Percentiles rank a stretch among this genome's conserved stretches.
These are phyloP conservation scores for Stenurella melanura DNA, from an alignment of 2,888 invertebrate species.

Conservation along the genomic window DNA sequence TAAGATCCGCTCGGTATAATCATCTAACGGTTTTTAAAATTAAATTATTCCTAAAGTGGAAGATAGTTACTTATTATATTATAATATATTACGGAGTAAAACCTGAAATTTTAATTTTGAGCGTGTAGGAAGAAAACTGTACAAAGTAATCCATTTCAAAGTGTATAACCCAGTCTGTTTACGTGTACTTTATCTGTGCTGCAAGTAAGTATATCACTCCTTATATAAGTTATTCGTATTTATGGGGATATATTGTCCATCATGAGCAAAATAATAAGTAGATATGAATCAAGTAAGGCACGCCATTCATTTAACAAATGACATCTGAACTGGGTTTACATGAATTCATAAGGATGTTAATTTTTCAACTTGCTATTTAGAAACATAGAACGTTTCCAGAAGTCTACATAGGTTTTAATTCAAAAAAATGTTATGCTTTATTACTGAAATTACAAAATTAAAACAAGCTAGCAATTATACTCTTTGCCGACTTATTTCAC, in stretches of 20 bases:
- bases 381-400: too few relatives aligned
- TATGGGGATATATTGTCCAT: background rate
- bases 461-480: too few relatives aligned
- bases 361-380: too few relatives aligned
- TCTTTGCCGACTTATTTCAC: too few relatives aligned
- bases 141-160: background rate
- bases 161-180: background rate
- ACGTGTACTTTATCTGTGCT: background rate
- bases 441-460: too few relatives aligned
- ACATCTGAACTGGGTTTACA: background rate
- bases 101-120: background rate
- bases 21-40: conserved; percentile 1
- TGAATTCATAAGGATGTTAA: too few relatives aligned
- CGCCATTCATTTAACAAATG: background rate
- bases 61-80: background rate
- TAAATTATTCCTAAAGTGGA: conserved; percentile 7
- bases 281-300: background rate
- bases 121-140: background rate
- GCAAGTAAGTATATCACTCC: background rate
- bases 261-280: background rate
- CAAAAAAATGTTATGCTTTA: too few relatives aligned
- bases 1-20: background rate
- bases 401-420: too few relatives aligned
- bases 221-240: background rate
- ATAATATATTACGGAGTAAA: background rate